Base-by-base conservation (phyloP, 23 tunicate genomes). In the Corella eumyota region DNA sequence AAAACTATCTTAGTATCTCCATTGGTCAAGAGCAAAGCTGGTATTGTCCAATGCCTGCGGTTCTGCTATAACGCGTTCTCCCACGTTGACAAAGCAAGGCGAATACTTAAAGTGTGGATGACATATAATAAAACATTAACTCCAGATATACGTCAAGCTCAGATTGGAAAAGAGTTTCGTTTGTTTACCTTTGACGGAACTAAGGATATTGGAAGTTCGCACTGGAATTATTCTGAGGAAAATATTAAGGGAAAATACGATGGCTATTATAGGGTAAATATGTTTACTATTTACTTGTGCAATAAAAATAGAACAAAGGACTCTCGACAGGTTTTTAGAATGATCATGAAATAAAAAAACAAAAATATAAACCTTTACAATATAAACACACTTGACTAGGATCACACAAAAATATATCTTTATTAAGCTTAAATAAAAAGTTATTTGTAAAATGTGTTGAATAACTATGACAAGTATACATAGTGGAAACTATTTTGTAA, bases 11-110 rank as follows among this genome's bases (percentile, higher is more conserved):
- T 81, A 31, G 65, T 24, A 9, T 72, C 79, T 17, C 70, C 62
- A 28, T 19, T 30, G 11, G 60, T 72, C 4, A 36, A 40, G 56
- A 57, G 69, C 0, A 60, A 58, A 36, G 27, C 59, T 26, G 74
- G 74, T 11, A 24, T 51, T 2, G 56, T 66, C 3, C 92, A 82
- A 60, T 82, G 92, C 38, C 50, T 82, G 22, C 64, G 81, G 30
- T 82, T 82, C 48, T 82, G 92, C 67, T 73, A 61, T 67, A 61
- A 82, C 62, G 92, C 92, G 7, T 82, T 27, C 33, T 64, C 81
- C 17, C 32, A 21, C 15, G 17, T 44, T n/a, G 0, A 65, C 22
- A 57, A 70, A 44, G 61, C 87, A 7, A 54, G 19, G 21, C 37
- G 87, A 28, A 37, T 45, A 17, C 58, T 79, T 1, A n/a, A 36